Percentiles rank a stretch among this genome's conserved stretches.
phyloP scores from a whole-genome alignment of 1,140 invertebrate species.

The Eurytemora carolleeae region DNA sequence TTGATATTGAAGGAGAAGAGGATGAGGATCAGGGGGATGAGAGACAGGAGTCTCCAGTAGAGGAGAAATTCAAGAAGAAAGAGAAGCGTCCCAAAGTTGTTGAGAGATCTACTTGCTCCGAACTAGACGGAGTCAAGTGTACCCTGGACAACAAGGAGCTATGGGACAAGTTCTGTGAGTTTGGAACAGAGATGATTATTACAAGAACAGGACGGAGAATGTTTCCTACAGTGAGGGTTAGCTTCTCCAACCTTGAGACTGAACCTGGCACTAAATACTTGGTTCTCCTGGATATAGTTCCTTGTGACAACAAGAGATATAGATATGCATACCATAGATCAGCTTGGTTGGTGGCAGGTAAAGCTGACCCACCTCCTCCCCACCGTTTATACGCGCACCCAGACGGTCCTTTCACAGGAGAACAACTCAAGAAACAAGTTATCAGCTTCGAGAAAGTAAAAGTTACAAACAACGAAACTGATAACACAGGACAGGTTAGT shows the following conservation, averaged over 20 bases:
- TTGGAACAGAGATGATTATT: slow-evolving; percentile 98
- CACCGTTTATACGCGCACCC: slow-evolving; percentile 85
- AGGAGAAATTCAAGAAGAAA: no score
- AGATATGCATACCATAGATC: slow-evolving; percentile 47
- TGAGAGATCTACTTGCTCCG: no score
- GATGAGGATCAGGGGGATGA: no score
- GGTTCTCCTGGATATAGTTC: slow-evolving; percentile 43
- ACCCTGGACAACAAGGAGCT: slow-evolving; percentile 71
- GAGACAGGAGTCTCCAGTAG: no score
- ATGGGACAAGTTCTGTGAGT: slow-evolving; percentile 81
- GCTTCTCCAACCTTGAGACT: slow-evolving; percentile 33
- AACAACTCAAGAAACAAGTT: slow-evolving; percentile 48
- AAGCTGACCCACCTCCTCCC: slow-evolving; percentile 68
- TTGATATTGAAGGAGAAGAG: no score
- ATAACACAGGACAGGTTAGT: slow-evolving; percentile 44
- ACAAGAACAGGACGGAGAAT: slow-evolving; percentile 85
- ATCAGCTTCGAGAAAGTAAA: slow-evolving; percentile 52
- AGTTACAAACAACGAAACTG: slow-evolving; percentile 47
- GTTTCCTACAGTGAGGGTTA: slow-evolving; percentile 43
- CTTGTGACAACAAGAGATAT: slow-evolving; percentile 42
- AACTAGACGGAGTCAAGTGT: no score
- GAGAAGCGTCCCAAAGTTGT: no score
- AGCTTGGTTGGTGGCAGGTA: slow-evolving; percentile 44
- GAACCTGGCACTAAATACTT: slow-evolving; percentile 32
- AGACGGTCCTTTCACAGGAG: slow-evolving; percentile 87